Evolutionary conservation across 2,113 vertebrate species (phyloP).

Genomic region (Cyrtonyx montezumae): DNA sequence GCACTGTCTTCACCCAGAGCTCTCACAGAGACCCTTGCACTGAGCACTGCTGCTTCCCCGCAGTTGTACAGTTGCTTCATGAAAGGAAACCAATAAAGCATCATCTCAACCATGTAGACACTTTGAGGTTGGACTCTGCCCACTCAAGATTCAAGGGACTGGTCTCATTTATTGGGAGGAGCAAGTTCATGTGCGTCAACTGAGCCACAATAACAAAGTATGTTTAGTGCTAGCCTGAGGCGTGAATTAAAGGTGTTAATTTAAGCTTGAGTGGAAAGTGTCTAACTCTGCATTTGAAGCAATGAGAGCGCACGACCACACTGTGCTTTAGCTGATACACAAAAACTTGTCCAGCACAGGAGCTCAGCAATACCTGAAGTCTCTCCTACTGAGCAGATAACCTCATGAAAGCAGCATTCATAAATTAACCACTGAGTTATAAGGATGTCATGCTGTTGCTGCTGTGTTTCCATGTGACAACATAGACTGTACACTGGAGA

Average conservation of each 20-base stretch:
- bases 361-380: background rate
- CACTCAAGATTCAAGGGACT: background rate
- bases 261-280: background rate
- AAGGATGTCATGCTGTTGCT: background rate
- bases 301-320: background rate
- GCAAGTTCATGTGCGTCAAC: background rate
- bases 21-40: background rate
- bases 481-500: background rate
- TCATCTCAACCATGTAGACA: background rate
- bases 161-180: background rate
- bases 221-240: background rate
- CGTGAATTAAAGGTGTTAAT: background rate
- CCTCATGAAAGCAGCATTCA: background rate
- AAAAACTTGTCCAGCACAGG: background rate
- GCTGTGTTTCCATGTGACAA: background rate
- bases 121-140: constrained; percentile 7
- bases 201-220: background rate
- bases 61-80: background rate
- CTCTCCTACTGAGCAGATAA: background rate
- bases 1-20: background rate
- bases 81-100: background rate
- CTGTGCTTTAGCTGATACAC: background rate
- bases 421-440: background rate
- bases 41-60: background rate
- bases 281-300: background rate